Evolutionary conservation across 2,888 invertebrate species (phyloP), one percentile per base, ranked within the genome.

Genomic region (Archips xylosteana): DNA sequence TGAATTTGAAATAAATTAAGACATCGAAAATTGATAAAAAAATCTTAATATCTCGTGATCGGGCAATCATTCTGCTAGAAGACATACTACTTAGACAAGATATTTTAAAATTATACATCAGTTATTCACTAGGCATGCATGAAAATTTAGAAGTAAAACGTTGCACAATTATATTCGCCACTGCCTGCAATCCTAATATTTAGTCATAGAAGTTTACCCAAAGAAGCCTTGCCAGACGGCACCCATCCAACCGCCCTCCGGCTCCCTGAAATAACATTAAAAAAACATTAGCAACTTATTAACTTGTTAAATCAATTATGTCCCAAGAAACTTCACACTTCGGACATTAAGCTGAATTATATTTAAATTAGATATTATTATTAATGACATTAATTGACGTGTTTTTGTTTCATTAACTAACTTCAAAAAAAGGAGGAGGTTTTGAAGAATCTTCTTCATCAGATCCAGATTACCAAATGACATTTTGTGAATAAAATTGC

Each of bases 191-290:
- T 45, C 13, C 47, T 34, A n/a, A n/a, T n/a, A n/a, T n/a, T n/a
- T n/a, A 13, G 13, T 47, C 12, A 10, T 15, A 34, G 59, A 9
- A 67, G 34, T 10, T 57, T 45, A 74, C 0, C 79, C 86, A 71
- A 88, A 87, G 45, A 88, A 74, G n/a, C 80, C 84, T 61, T 86
- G 85, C 88, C 88, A 89, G 2, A 94, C 80, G 0, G 87, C 87
- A 0, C 87, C 88, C 1, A 90, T 36, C 94, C 94, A 94, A 0
- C 94, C 94, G 0, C 80, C 74, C 70, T 90, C 87, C 0, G 93
- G 92, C 71, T 91, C 92, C 42, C 94, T 94, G 87, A 13, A 85
- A 89, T 76, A 75, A 65, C 64, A 71, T 71, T 57, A 69, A 71
- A 78, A 59, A 70, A 36, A 36, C 49, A 64, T 67, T 72, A 73